Percentiles rank a stretch among this genome's conserved stretches.
phyloP scores from a whole-genome alignment of 2,113 vertebrate species.

The Micronisus gabar region DNA sequence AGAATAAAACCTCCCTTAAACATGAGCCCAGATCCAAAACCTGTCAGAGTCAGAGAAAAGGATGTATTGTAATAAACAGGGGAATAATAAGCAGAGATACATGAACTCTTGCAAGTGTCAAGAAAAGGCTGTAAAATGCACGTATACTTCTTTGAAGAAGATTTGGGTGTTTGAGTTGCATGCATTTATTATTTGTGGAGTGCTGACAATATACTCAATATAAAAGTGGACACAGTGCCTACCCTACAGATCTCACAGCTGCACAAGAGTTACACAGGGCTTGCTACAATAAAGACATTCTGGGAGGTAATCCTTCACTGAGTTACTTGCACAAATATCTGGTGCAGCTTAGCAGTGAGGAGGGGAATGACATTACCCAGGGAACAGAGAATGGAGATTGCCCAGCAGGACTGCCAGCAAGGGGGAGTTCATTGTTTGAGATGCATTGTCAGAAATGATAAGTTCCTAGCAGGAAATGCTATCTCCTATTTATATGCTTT shows the following conservation, averaged over 20 bases:
- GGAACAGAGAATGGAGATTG: neutral
- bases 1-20: neutral
- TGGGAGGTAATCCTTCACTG: neutral
- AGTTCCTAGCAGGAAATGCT: neutral
- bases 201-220: accelerated
- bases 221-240: neutral
- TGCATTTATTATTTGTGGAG: neutral
- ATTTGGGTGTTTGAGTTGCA: neutral
- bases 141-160: neutral
- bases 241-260: neutral
- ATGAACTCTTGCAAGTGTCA: neutral
- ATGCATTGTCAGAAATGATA: neutral
- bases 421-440: neutral
- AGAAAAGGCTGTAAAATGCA: neutral
- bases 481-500: neutral
- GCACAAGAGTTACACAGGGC: neutral
- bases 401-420: neutral
- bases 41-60: neutral
- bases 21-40: accelerated
- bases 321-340: neutral
- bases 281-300: neutral
- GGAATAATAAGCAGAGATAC: neutral
- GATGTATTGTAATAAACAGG: neutral
- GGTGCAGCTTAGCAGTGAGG: neutral
- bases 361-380: neutral